Conservation (phyloP, 35 echinoderm and acorn worm species). For the Heliocidaris erythrogramma region DNA sequence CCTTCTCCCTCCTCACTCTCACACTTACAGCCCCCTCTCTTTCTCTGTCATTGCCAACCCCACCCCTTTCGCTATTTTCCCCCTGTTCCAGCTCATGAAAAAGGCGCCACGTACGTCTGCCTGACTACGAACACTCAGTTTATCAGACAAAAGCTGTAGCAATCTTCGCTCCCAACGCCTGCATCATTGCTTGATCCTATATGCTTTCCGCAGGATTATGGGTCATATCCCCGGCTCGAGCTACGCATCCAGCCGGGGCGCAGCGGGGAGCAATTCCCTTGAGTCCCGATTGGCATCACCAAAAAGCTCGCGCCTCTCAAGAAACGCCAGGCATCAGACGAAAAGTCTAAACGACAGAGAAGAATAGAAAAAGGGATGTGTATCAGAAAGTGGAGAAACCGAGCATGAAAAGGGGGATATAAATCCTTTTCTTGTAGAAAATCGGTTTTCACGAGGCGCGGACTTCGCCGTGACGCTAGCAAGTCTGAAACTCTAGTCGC, state of each 20-base stretch:
- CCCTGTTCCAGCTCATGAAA: not conserved
- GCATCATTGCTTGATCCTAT: not conserved
- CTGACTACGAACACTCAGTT: not conserved
- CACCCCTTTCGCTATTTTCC: not conserved
- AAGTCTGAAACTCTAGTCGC: not conserved
- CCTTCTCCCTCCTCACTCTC: not conserved
- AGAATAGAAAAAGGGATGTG: not conserved
- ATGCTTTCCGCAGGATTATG: conserved; percentile 27
- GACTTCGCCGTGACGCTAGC: not conserved
- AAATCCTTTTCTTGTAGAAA: not conserved
- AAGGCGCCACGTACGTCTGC: not conserved
- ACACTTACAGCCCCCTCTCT: conserved; percentile 8
- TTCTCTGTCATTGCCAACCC: not conserved
- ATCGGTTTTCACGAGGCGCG: not conserved
- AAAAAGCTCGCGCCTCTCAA: not conserved
- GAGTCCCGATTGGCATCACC: not conserved
- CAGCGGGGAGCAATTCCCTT: conserved; percentile 11
- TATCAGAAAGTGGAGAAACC: not conserved
- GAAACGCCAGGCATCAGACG: not conserved
- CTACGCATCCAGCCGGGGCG: not conserved
- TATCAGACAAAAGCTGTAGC: not conserved
- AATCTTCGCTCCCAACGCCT: not conserved
- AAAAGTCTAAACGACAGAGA: not conserved
- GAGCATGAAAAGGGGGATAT: not conserved
- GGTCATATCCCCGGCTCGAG: conserved; percentile 26